Percentiles rank a stretch among this genome's conserved stretches.
Conservation (phyloP, 2,797 vertebrate species). For the Phrynocephalus vlangalii region DNA sequence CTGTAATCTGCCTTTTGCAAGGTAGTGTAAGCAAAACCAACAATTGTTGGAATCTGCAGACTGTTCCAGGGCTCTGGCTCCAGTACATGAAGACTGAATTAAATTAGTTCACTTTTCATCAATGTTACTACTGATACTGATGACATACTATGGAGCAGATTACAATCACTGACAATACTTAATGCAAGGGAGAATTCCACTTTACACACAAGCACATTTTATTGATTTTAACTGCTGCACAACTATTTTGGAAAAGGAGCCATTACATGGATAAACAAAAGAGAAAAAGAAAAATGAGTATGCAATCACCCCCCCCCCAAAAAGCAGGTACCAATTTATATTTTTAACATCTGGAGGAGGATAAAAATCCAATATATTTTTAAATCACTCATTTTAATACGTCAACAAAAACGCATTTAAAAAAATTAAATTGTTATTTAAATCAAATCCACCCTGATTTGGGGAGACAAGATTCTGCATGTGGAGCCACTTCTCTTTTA, state of each 20-base stretch:
- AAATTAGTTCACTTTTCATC: not conserved
- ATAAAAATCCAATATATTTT: too few species aligned
- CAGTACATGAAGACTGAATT: not conserved
- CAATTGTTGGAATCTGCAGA: not conserved
- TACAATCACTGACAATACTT: not conserved
- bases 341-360: too few species aligned
- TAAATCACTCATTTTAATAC: too few species aligned
- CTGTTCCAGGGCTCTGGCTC: not conserved
- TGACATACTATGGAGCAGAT: too few species aligned
- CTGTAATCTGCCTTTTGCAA: slow-evolving; percentile 2
- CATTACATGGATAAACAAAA: not conserved
- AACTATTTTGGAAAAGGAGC: not conserved
- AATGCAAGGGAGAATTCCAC: not conserved
- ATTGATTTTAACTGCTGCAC: not conserved
- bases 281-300: not conserved
- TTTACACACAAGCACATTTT: not conserved
- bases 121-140: not conserved
- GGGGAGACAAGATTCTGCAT: too few species aligned
- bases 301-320: too few species aligned
- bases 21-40: slow-evolving; percentile 2
- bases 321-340: not conserved
- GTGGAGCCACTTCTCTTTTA: too few species aligned
- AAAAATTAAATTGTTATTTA: too few species aligned
- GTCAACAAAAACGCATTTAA: too few species aligned
- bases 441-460: too few species aligned